Evolutionary conservation across 2,888 invertebrate species (phyloP).

Genomic region (Phragmatobia fuliginosa): DNA sequence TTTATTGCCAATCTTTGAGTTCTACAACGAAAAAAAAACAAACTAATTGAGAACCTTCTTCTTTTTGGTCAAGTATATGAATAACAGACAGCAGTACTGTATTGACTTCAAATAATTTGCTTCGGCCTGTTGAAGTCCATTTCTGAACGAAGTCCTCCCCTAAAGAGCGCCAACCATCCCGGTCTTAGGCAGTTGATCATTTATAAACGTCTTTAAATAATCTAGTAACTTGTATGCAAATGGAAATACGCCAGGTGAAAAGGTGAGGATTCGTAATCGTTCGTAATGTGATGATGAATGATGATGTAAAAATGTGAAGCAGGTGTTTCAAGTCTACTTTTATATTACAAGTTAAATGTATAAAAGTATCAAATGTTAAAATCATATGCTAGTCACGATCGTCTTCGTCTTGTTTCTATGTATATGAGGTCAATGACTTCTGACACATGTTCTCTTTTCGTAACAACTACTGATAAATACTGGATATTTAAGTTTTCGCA

Average conservation of each 20-base stretch:
- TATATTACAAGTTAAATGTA: background rate
- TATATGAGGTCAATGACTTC: constrained; percentile 48
- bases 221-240: background rate
- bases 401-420: constrained; percentile 42
- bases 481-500: constrained; percentile 8
- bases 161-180: too few relatives aligned
- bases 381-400: constrained; percentile 45
- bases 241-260: background rate
- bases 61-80: too few relatives aligned
- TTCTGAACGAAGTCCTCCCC: too few relatives aligned
- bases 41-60: too few relatives aligned
- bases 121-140: too few relatives aligned
- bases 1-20: background rate
- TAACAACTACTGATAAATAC: constrained; percentile 22
- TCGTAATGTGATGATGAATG: background rate
- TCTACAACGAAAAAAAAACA: too few relatives aligned
- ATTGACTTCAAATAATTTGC: too few relatives aligned
- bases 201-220: background rate
- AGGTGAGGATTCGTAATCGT: background rate
- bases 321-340: background rate
- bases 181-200: too few relatives aligned
- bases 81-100: too few relatives aligned
- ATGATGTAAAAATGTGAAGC: background rate
- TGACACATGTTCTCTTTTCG: constrained; percentile 43
- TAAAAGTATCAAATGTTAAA: constrained; percentile 22